These are phyloP conservation scores for Crax fasciolata DNA, from an alignment of 2,797 vertebrate genomes.

Conservation along the genomic window DNA sequence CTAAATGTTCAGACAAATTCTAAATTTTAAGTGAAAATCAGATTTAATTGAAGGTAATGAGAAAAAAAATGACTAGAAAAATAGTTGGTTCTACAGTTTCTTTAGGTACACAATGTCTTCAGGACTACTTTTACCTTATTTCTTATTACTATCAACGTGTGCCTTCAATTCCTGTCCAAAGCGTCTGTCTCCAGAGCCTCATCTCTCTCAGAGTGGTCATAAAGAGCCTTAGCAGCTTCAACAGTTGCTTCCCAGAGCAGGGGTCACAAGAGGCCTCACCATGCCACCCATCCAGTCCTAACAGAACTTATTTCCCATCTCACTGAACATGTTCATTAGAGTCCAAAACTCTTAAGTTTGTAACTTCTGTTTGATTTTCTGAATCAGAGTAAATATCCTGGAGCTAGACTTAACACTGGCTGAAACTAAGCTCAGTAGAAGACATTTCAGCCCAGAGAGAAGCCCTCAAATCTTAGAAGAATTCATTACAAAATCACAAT, in stretches of 20 bases:
- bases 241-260: not conserved
- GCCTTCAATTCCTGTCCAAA: not conserved
- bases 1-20: not conserved
- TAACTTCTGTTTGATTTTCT: not conserved
- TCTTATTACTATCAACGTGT: not conserved
- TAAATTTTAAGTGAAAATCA: not conserved
- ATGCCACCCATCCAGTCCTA: rapidly evolving
- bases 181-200: not conserved
- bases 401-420: not conserved
- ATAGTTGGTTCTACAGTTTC: not conserved
- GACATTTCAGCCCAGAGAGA: not conserved
- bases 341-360: rapidly evolving
- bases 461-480: not conserved
- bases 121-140: no score
- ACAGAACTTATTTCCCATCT: rapidly evolving
- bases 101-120: not conserved
- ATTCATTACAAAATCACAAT: not conserved
- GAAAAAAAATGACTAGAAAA: not conserved
- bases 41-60: not conserved
- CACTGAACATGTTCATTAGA: rapidly evolving
- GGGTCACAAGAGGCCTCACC: rapidly evolving
- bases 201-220: not conserved
- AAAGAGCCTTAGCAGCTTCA: not conserved
- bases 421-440: not conserved
- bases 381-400: not conserved